These are phyloP conservation scores for Anoplius nigerrimus DNA, from an alignment of 2,888 invertebrate genomes.

Conservation along the genomic window DNA sequence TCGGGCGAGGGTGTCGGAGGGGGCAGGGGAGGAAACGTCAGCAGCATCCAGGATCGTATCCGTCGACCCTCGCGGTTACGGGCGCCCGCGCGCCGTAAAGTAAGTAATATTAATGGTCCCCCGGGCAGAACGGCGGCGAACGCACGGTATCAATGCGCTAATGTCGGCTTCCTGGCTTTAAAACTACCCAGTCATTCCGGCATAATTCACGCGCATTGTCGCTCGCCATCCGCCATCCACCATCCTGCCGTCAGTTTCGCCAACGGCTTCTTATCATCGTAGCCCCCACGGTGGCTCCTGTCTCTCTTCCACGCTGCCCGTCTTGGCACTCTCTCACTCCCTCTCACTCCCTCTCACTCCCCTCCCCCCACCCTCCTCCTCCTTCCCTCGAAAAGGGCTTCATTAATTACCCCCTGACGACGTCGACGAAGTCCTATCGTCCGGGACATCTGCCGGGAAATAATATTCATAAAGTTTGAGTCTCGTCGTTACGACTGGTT, in stretches of 20 bases:
- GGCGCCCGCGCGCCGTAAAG: constrained; percentile 47
- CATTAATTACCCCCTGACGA: constrained; percentile 72
- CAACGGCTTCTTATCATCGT: constrained; percentile 23
- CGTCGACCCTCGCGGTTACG: constrained; percentile 34
- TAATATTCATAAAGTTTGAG: constrained; percentile 74
- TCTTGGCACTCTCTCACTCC: constrained; percentile 35
- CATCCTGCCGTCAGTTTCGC: constrained; percentile 19
- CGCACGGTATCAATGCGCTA: constrained; percentile 72
- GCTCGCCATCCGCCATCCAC: constrained; percentile 45
- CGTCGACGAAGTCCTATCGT: constrained; percentile 70
- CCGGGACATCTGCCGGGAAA: constrained; percentile 74
- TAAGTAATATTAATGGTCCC: constrained; percentile 74
- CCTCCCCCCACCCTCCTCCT: not conserved
- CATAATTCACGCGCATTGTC: constrained; percentile 74
- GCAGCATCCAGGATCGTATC: constrained; percentile 1
- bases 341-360: no score
- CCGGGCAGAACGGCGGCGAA: constrained; percentile 59
- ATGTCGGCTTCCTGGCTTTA: constrained; percentile 73
- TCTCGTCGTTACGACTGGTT: constrained; percentile 55
- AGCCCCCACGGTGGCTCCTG: constrained; percentile 20
- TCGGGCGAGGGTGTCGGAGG: not conserved
- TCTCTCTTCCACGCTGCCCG: constrained; percentile 17
- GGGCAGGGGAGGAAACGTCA: not conserved
- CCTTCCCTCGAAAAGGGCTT: constrained; percentile 45
- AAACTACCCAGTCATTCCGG: constrained; percentile 74